Evolutionary conservation across 2,113 vertebrate genomes (phyloP), one percentile per base, ranked within the genome.

Genomic region (Phrynosoma blainvillii): DNA sequence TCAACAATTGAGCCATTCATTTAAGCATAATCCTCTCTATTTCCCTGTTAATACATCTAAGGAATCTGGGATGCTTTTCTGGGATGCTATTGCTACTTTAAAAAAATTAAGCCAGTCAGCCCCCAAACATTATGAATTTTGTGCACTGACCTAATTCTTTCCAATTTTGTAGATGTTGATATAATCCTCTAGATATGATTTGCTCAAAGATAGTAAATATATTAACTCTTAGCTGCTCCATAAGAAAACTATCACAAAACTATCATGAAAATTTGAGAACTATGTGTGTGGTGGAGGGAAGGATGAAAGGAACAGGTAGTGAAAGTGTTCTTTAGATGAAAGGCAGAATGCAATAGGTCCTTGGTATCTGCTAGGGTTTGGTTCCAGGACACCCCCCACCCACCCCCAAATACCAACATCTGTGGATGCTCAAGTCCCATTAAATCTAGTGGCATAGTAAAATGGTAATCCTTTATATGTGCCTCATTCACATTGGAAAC

Each of bases 91-190:
- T 88, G 82, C 68, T 13, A 62, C 89, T 81, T 90, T 91, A 93
- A 94, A 25, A 70, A 70, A 5, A 62, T 84, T 93, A 94, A 90
- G 8, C 25, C 71, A 90, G 82, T 91, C 84, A 92, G 84, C 65
- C 32, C 59, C 82, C 87, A 76, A 89, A 88, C 79, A 78, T 56
- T 8, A 89, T 90, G 75, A 88, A 79, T 86, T 71, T 18, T 20
- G 36, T 85, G 11, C 27, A 83, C 16, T 80, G 76, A 7, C 42
- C 87, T 80, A 88, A 91, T 90, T 94, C 65, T 54, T 54, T 88
- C 79, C 85, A 89, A 47, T 89, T 91, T 16, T 76, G 76, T 42
- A 93, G 74, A 82, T 66, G 25, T 65, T 32, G 66, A 36, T 36
- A 36, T 36, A 36, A 93, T 73, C 71, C 86, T 88, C 59, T 81